These are phyloP conservation scores for Micrastur ruficollis DNA, from an alignment of 2,797 vertebrate genomes.

Conservation along the genomic window DNA sequence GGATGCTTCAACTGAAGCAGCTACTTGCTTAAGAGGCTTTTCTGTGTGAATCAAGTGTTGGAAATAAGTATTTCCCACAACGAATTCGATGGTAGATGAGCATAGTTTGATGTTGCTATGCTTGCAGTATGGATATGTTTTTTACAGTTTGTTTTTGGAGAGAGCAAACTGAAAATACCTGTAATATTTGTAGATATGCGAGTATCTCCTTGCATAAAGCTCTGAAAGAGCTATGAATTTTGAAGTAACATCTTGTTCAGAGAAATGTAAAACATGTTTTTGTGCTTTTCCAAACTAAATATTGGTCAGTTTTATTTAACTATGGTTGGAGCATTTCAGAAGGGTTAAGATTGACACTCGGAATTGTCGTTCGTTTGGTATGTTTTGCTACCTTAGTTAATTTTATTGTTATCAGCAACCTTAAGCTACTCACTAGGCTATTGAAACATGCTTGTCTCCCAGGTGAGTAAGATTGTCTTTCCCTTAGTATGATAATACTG, in stretches of 20 bases:
- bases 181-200: neutral
- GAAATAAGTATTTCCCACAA: neutral
- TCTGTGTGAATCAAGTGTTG: neutral
- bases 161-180: neutral
- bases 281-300: neutral
- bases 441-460: neutral
- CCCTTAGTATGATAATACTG: neutral
- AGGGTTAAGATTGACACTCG: neutral
- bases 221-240: neutral
- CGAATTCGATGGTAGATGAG: neutral
- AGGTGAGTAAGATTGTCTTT: neutral
- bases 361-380: neutral
- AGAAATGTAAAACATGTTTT: neutral
- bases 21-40: neutral
- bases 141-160: neutral
- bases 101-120: neutral
- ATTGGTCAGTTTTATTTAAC: neutral
- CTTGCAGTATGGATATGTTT: neutral
- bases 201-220: neutral
- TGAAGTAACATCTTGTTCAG: neutral
- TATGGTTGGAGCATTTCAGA: neutral
- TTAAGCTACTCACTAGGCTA: neutral
- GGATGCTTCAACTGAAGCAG: neutral
- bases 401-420: neutral
- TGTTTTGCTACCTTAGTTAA: neutral